phyloP scores from a whole-genome alignment of 2,797 vertebrate species.

The Sebastes hubbsi region DNA sequence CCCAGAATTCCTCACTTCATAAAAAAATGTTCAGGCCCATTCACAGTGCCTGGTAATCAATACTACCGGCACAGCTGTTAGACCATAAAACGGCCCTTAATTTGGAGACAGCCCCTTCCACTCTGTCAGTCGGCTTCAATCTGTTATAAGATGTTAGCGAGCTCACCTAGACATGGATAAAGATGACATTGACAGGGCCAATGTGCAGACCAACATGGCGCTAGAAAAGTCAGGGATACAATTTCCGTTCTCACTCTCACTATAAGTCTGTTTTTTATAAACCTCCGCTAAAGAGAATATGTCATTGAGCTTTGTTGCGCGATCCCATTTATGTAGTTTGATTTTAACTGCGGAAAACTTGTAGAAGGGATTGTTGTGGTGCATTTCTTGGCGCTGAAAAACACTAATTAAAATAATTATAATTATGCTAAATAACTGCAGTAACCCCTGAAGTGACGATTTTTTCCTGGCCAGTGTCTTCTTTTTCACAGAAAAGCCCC shows the following conservation, averaged over 20 bases:
- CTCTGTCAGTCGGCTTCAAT: conserved; percentile 24
- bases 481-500: conserved; percentile 23
- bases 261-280: neutral
- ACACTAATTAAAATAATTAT: neutral
- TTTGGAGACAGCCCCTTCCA: conserved; percentile 59
- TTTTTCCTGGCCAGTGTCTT: conserved; percentile 17
- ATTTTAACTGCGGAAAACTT: neutral
- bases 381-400: neutral
- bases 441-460: neutral
- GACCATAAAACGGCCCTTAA: conserved; percentile 71
- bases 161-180: conserved; percentile 37
- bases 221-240: neutral
- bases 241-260: neutral
- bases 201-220: neutral
- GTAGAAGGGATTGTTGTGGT: neutral
- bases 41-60: conserved; percentile 78
- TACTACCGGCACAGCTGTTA: conserved; percentile 80
- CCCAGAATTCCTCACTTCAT: conserved; percentile 82
- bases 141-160: conserved; percentile 15
- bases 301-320: neutral
- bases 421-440: neutral
- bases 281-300: neutral
- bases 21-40: conserved; percentile 68
- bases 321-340: neutral
- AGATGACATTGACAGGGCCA: conserved; percentile 11